Evolutionary conservation across 2,888 invertebrate species (phyloP).

Genomic region (Orthosia incerta): DNA sequence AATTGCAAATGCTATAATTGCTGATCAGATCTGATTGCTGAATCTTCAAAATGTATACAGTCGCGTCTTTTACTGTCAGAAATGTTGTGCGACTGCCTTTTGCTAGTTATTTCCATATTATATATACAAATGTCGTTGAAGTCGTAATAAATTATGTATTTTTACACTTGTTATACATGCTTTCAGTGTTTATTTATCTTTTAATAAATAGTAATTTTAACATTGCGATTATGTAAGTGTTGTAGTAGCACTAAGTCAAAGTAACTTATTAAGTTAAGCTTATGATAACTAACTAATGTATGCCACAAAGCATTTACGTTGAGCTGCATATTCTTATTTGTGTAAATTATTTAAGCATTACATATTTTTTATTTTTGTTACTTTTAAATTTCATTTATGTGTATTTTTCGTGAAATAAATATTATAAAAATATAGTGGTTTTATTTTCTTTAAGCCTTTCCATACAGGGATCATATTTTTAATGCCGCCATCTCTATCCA

Average conservation of each 20-base stretch:
- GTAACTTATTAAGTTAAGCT: constrained; percentile 40
- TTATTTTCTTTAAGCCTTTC: background rate
- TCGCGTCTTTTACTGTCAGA: constrained; percentile 18
- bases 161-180: constrained; percentile 61
- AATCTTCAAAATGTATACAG: constrained; percentile 20
- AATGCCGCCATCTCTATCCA: too few relatives aligned
- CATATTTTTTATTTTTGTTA: constrained; percentile 48
- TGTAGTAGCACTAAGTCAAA: constrained; percentile 53
- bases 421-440: background rate
- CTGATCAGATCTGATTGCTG: constrained; percentile 51
- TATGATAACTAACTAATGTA: constrained; percentile 40
- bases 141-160: constrained; percentile 52
- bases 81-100: constrained; percentile 36
- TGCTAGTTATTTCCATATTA: constrained; percentile 36
- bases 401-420: constrained; percentile 60
- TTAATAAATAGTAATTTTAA: constrained; percentile 56
- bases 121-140: constrained; percentile 56
- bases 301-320: constrained; percentile 48
- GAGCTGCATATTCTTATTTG: constrained; percentile 36
- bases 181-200: constrained; percentile 55
- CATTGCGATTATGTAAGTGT: constrained; percentile 55
- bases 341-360: constrained; percentile 37
- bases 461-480: too few relatives aligned
- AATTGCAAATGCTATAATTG: constrained; percentile 54
- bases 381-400: constrained; percentile 59